Conservation (phyloP, 2,888 invertebrate genomes). For the Cantharis rufa region DNA sequence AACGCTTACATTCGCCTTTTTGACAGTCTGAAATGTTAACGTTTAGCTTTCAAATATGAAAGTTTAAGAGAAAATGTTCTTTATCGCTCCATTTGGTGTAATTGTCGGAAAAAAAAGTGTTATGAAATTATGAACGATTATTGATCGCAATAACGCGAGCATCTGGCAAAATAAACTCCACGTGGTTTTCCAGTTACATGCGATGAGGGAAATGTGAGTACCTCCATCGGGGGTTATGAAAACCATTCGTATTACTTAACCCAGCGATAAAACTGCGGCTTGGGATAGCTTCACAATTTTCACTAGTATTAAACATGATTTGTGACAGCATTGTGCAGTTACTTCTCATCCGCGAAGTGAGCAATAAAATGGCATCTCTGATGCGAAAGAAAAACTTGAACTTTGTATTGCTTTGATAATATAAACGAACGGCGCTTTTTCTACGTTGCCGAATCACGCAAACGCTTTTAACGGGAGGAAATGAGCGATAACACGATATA, state of each 20-base stretch:
- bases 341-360: conserved; percentile 43
- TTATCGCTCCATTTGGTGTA: not conserved
- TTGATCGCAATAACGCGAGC: conserved; percentile 20
- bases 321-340: conserved; percentile 49
- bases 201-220: conserved; percentile 35
- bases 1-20: not conserved
- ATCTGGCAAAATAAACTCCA: conserved; percentile 24
- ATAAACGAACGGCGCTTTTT: conserved; percentile 11
- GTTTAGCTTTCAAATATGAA: not conserved
- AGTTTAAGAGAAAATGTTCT: not conserved
- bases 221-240: conserved; percentile 51
- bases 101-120: not conserved
- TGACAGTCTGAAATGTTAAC: not conserved
- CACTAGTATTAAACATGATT: conserved; percentile 57
- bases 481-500: conserved; percentile 9
- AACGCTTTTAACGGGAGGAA: conserved; percentile 7
- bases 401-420: conserved; percentile 21
- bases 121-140: not conserved
- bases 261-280: conserved; percentile 58
- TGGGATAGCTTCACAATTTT: conserved; percentile 56
- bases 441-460: conserved; percentile 12
- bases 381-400: conserved; percentile 28
- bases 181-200: conserved; percentile 26
- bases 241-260: conserved; percentile 62
- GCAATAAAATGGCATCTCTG: conserved; percentile 36